Evolutionary conservation across 2,888 invertebrate genomes (phyloP).

Genomic region (Protophormia terraenovae): DNA sequence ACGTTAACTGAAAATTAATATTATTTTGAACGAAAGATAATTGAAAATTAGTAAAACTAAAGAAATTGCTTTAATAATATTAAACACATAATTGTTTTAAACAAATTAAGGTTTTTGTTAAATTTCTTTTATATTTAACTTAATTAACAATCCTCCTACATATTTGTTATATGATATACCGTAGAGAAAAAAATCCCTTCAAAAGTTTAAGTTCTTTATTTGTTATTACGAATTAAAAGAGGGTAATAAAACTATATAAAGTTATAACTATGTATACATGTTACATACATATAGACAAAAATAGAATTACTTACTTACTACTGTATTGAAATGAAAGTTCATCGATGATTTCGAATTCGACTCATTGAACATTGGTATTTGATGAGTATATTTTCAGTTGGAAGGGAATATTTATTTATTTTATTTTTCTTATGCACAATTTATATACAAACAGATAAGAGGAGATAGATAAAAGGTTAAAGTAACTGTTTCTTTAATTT

Average conservation of each 20-base stretch:
- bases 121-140: too few species aligned
- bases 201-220: neutral
- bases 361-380: constrained; percentile 11
- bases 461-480: neutral
- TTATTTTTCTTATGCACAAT: neutral
- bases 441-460: neutral
- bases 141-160: neutral
- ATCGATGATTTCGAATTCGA: constrained; percentile 6
- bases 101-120: too few species aligned
- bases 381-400: neutral
- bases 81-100: too few species aligned
- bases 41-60: neutral
- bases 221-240: constrained; percentile 21
- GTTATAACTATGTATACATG: neutral
- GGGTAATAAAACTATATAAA: constrained; percentile 9
- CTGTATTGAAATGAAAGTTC: constrained; percentile 34
- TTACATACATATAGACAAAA: neutral
- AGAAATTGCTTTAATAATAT: neutral
- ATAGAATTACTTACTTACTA: too few species aligned
- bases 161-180: neutral
- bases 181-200: neutral
- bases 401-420: neutral
- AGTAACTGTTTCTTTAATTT: neutral
- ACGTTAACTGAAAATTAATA: neutral
- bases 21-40: neutral